Evolutionary conservation across 1,140 invertebrate genomes (phyloP), one percentile per base, ranked within the genome.

Genomic region (Nasonia giraulti): DNA sequence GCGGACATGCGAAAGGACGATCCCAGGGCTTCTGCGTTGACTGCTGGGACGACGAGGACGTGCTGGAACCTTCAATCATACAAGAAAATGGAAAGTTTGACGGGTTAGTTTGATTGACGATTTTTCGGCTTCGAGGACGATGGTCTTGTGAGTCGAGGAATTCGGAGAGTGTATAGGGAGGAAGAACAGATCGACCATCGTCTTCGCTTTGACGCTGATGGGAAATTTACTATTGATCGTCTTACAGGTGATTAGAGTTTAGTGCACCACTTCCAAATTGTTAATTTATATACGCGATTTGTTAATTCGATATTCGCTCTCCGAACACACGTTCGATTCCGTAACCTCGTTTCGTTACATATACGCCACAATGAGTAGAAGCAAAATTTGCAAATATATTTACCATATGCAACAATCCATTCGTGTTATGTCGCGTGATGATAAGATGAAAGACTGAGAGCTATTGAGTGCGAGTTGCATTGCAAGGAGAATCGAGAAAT

Each of bases 1-100:
- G 55, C 8, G 74, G 82, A 55, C 88, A 89, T 3, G 87, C 84
- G 89, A 86, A 88, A 75, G 89, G 85, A 27, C 87, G 85, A 50
- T 81, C 86, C 14, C 80, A 31, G 12, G 8, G 12, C 7, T 74
- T 74, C 40, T 20, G 14, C 8, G 23, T 55, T 31, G n/a, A 17
- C 10, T 31, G 37, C 80, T 79, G 55, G 1, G 44, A 77, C 12
- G 82, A 40, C 27, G 80, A 85, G 11, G 55, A 47, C 5, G 44
- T 17, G 27, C 37, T 81, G 27, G 40, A 10, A n/a, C 76, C 82
- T 84, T 78, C 0, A 66, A 79, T 79, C 76, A 84, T 11, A 77
- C 12, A 68, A 83, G 75, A 31, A 33, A 27, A 73, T 23, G 33
- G 0, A 23, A 71, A 62, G 17, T 62, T 62, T n/a, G 20, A 5